A percentile compares a stretch with the other conserved stretches of the same genome.
Evolutionary conservation across 2,113 vertebrate genomes (phyloP).

Genomic region (Triplophysa siluroides): DNA sequence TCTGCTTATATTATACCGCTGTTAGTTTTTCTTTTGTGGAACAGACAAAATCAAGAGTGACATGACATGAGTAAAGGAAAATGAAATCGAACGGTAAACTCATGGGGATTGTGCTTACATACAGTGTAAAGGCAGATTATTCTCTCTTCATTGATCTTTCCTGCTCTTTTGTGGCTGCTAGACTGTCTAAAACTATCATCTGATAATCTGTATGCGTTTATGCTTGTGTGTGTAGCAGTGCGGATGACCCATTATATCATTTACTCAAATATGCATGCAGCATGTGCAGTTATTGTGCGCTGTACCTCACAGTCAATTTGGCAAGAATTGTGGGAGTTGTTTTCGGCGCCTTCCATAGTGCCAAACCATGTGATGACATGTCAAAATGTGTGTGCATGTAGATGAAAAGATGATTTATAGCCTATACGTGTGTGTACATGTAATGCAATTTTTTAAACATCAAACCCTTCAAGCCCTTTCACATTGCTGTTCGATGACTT

Average conservation of each 20-base stretch:
- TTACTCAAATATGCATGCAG: background rate
- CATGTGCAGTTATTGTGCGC: conserved; percentile 13
- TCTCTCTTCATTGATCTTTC: conserved; percentile 5
- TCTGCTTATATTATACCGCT: no score
- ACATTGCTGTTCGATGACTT: no score
- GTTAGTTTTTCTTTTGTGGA: conserved; percentile 21
- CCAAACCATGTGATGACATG: background rate
- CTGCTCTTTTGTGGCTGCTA: conserved; percentile 6
- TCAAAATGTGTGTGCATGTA: background rate
- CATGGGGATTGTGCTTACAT: background rate
- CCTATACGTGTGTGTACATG: background rate
- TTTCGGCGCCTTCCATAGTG: background rate
- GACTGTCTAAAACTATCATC: background rate
- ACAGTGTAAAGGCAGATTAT: background rate
- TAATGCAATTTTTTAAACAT: background rate
- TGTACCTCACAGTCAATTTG: conserved; percentile 20
- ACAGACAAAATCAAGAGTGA: background rate
- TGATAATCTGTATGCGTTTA: no score
- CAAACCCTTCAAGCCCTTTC: background rate
- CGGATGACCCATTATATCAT: conserved; percentile 6
- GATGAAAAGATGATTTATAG: conserved; percentile 11
- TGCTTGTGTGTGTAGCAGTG: background rate
- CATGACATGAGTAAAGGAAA: conserved; percentile 51
- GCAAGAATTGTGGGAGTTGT: conserved; percentile 36
- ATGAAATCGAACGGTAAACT: background rate